Percentiles rank a stretch among this genome's conserved stretches.
Conservation (phyloP, 2,888 invertebrate genomes). For the Acanthosepion lycidas region DNA sequence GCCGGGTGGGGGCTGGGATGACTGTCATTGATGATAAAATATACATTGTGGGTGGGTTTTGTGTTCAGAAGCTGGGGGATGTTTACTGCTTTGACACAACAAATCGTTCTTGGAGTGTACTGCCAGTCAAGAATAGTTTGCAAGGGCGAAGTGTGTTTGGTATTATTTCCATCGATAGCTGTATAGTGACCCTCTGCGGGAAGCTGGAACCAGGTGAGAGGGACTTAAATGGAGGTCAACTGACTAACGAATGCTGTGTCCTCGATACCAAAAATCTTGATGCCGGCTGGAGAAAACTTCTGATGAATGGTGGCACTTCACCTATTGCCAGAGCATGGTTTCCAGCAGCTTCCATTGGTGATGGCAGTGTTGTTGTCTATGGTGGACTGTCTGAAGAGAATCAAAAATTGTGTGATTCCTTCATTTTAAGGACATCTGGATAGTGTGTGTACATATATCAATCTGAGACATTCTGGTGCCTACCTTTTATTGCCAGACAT, state of each 20-base stretch:
- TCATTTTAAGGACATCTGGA: constrained; percentile 47
- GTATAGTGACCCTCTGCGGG: constrained; percentile 53
- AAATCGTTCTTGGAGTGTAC: constrained; percentile 51
- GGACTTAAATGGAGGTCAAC: constrained; percentile 54
- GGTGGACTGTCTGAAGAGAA: constrained; percentile 52
- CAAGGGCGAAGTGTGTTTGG: constrained; percentile 57
- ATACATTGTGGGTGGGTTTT: constrained; percentile 56
- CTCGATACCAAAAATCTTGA: constrained; percentile 47
- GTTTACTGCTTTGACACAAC: constrained; percentile 52
- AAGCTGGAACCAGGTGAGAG: constrained; percentile 53
- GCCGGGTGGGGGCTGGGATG: constrained; percentile 54
- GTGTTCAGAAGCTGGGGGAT: constrained; percentile 54
- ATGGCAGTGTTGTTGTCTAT: constrained; percentile 50
- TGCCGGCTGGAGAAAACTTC: constrained; percentile 50
- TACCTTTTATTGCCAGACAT: too few species aligned
- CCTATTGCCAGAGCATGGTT: constrained; percentile 53
- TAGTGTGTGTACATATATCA: background rate
- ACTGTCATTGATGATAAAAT: constrained; percentile 49
- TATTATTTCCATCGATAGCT: constrained; percentile 49
- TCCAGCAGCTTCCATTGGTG: constrained; percentile 47
- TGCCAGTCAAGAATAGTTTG: constrained; percentile 49
- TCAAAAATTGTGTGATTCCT: constrained; percentile 51
- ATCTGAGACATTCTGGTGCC: too few species aligned
- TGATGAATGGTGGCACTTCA: constrained; percentile 38
- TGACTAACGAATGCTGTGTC: constrained; percentile 53